Percentiles rank a stretch among this genome's conserved stretches.
These are phyloP conservation scores for Boloria euphrosyne DNA, from an alignment of 2,888 invertebrate species.

Conservation along the genomic window DNA sequence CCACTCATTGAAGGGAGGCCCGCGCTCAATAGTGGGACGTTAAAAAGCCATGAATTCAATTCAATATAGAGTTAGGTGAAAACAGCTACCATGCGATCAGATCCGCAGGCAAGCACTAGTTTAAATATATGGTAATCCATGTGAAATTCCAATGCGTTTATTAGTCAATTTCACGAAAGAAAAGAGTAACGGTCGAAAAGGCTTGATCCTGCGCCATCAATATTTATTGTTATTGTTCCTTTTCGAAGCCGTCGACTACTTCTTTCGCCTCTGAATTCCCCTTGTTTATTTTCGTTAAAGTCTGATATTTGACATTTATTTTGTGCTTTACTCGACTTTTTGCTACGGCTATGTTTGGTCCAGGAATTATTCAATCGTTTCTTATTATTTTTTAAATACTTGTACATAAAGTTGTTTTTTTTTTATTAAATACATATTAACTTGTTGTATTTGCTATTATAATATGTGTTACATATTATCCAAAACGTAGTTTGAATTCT, in stretches of 20 bases:
- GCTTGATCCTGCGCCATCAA: constrained; percentile 52
- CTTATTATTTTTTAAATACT: neutral
- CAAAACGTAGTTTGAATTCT: too few species aligned
- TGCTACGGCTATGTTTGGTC: neutral
- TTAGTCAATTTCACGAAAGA: constrained; percentile 32
- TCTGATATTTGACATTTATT: constrained; percentile 57
- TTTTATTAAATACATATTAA: neutral
- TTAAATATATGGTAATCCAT: neutral
- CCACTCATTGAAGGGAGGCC: too few species aligned
- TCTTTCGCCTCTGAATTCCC: constrained; percentile 35
- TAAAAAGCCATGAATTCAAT: too few species aligned
- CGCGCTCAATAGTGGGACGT: too few species aligned
- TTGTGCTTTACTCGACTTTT: constrained; percentile 34
- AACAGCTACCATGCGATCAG: neutral
- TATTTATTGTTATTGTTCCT: constrained; percentile 71
- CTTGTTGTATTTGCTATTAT: neutral
- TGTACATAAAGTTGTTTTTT: neutral
- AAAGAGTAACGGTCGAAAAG: constrained; percentile 19
- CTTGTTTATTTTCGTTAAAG: constrained; percentile 36
- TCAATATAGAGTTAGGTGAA: too few species aligned
- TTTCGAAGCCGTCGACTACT: constrained; percentile 47
- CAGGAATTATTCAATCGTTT: neutral
- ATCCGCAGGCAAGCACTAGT: neutral
- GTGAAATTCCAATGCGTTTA: constrained; percentile 16
- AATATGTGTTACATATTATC: too few species aligned